Evolutionary conservation across 2,888 invertebrate genomes (phyloP), one percentile per base, ranked within the genome.

Genomic region (Coenonympha arcania): DNA sequence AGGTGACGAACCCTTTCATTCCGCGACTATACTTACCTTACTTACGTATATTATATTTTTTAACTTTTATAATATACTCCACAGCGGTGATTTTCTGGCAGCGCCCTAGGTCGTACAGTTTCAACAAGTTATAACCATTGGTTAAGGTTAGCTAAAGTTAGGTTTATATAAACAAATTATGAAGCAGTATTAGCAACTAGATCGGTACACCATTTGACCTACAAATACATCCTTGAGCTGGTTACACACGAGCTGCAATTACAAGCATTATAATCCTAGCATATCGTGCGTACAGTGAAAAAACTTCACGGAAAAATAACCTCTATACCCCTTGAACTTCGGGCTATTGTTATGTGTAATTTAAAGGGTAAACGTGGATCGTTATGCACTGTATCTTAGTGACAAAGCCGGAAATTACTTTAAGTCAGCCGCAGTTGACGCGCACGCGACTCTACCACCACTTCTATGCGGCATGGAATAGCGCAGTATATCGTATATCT

Each of bases 401-500:
- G 69, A 67, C 67, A 66, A 55, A 53, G 54, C 67, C 68, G 69
- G 68, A 69, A 68, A 69, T 69, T 68, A 55, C 60, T 40, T 49
- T 48, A 51, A 51, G 57, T 56, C 57, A 52, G 56, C 41, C 48
- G 45, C 24, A 15, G 52, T 51, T 48, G 56, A 48, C 49, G 53
- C 45, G 58, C 64, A 62, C 65, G 65, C 63, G 62, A 65, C 62
- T 55, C 19, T 37, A 52, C 53, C 50, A 36, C 52, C 37, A 48
- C 41, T 43, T 40, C 48, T 48, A 49, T 55, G 57, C 57, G 48
- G 50, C 42, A 46, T 42, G 28, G 37, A 42, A 31, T 43, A 30
- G 46, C 41, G 54, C 54, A 51, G 24, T 28, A 24, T 34, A 20
- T 30, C 34, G 31, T 33, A 9, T 16, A 33, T 1, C 4, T 40